Conservation (phyloP, 2,888 invertebrate genomes). For the Drosophila fulvimacula region DNA sequence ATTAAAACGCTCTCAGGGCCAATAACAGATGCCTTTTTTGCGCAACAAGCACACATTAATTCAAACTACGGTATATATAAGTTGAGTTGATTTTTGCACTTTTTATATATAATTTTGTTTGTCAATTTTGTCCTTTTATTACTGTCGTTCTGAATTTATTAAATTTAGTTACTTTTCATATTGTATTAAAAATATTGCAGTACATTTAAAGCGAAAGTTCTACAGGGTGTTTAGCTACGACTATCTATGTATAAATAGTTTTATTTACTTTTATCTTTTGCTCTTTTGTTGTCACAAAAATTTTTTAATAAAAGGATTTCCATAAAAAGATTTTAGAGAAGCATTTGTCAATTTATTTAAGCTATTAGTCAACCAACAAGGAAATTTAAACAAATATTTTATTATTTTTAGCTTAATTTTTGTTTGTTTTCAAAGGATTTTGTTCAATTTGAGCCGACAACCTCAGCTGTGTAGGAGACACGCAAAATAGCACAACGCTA, state of each 20-base stretch:
- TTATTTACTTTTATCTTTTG: background rate
- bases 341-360: background rate
- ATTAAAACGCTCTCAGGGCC: conserved; percentile 59
- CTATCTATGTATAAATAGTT: background rate
- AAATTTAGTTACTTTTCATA: no score
- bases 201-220: background rate
- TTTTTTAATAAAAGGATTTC: no score
- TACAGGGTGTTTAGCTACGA: background rate
- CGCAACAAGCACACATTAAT: background rate
- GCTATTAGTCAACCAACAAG: no score
- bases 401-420: background rate
- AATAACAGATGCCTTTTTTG: conserved; percentile 38
- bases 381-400: background rate
- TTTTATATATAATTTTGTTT: background rate
- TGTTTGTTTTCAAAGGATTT: background rate
- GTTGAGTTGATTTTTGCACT: background rate
- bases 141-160: background rate
- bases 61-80: no score
- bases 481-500: background rate
- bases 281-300: background rate
- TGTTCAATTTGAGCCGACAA: no score
- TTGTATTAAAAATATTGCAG: background rate
- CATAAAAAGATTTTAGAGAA: background rate
- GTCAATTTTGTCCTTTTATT: background rate
- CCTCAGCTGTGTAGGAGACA: background rate